A percentile compares a stretch with the other conserved stretches of the same genome.
These are phyloP conservation scores for Diorhabda elongata DNA, from an alignment of 1,140 invertebrate genomes.

Conservation along the genomic window DNA sequence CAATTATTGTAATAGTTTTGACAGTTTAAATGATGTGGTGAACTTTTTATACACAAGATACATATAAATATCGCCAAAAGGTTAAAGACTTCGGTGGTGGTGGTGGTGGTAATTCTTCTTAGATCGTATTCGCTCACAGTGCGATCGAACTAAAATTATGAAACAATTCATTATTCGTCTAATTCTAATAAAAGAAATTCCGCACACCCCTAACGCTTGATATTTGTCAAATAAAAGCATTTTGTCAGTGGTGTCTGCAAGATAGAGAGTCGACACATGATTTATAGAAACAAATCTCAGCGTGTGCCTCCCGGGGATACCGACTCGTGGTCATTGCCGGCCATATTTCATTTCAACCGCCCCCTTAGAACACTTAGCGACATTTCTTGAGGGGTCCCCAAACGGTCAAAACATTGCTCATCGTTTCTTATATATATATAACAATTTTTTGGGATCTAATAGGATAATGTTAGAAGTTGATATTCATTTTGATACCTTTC, in stretches of 20 bases:
- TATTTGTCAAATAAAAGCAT: slow-evolving; percentile 37
- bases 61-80: too few species aligned
- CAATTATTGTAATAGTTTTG: too few species aligned
- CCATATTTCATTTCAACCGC: slow-evolving; percentile 32
- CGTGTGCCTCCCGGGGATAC: slow-evolving; percentile 26
- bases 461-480: neutral
- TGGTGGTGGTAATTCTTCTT: too few species aligned
- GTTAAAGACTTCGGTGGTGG: too few species aligned
- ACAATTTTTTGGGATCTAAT: slow-evolving; percentile 9
- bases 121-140: too few species aligned
- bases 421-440: slow-evolving; percentile 7
- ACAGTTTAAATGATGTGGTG: too few species aligned
- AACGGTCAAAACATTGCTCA: neutral
- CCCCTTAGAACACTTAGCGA: slow-evolving; percentile 20
- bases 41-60: too few species aligned
- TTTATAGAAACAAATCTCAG: slow-evolving; percentile 35
- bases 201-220: slow-evolving; percentile 17
- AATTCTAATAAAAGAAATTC: slow-evolving; percentile 1
- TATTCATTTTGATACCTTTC: too few species aligned
- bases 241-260: slow-evolving; percentile 32
- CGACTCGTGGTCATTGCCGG: slow-evolving; percentile 29
- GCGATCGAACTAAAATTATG: too few species aligned
- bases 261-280: slow-evolving; percentile 30
- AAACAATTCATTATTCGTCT: neutral
- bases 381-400: slow-evolving; percentile 7